Base-by-base conservation (phyloP, 2,113 vertebrate genomes). In the Colinus virginianus region DNA sequence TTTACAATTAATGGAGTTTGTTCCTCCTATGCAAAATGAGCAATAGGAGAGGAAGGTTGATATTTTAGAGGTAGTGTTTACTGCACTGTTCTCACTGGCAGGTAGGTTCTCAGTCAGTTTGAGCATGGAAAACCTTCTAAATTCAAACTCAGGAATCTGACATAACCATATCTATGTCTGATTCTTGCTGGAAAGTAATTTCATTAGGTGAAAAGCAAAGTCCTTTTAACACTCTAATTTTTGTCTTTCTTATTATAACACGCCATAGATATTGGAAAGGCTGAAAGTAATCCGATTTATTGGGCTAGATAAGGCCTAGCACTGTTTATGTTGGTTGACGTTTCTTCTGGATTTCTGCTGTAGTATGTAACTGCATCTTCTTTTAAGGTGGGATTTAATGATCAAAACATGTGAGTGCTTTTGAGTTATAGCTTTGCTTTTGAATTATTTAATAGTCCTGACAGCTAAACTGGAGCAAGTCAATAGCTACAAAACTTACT, bases 121-220 rank as follows among this genome's bases (percentile, higher is more conserved):
- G 4, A 62, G 61, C 12, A 11, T 59, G 55, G 80, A 85, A 90
- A 80, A 28, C 48, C 48, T 68, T 78, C 49, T 28, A 28, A 0
- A 59, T 48, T 32, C 6, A 89, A 81, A 81, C 0, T 0, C 9
- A 23, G 26, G 36, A 61, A 22, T 55, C 78, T 82, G 40, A 40
- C 22, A 21, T 55, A 77, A 26, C 16, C 1, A 0, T 72, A 17
- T 69, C 77, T 30, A 15, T 81, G 56, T 43, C 63, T 6, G 7
- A 48, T 90, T 11, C n/a, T 51, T 79, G 46, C n/a, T 72, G 76
- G 69, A 90, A 84, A 84, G 80, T 25, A 75, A 70, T 90, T 94
- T 90, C 36, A 43, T 4, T 53, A 61, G 22, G 48, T 81, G 74
- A 81, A 84, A 90, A 90, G 34, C 46, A 86, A 88, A 17, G n/a